Evolutionary conservation across 2,888 invertebrate genomes (phyloP).

Genomic region (Epicampocera succincta): DNA sequence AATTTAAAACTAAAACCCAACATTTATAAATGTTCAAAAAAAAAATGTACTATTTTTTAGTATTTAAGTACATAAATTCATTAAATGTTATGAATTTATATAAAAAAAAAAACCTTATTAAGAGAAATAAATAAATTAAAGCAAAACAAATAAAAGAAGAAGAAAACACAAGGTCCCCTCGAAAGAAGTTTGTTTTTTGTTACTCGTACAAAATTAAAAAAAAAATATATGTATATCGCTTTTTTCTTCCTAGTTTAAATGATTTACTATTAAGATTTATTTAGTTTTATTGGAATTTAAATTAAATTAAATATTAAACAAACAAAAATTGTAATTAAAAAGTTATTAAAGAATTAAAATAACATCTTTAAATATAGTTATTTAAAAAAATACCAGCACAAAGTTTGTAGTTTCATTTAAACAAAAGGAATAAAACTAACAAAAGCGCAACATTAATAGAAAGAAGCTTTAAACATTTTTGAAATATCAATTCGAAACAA

Average conservation of each 20-base stretch:
- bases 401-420: constrained; percentile 36
- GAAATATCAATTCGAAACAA: no score
- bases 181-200: constrained; percentile 57
- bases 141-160: background rate
- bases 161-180: constrained; percentile 53
- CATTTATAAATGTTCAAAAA: constrained; percentile 40
- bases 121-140: background rate
- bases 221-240: no score
- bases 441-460: no score
- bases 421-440: background rate
- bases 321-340: constrained; percentile 27
- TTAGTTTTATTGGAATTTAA: constrained; percentile 4
- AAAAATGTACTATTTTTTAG: constrained; percentile 69
- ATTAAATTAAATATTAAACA: background rate
- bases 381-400: constrained; percentile 54
- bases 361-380: constrained; percentile 42
- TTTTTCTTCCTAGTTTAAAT: constrained; percentile 17
- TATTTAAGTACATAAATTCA: constrained; percentile 65
- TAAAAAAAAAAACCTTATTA: background rate
- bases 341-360: constrained; percentile 33
- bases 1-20: constrained; percentile 39
- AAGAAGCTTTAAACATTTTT: no score
- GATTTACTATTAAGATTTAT: constrained; percentile 24
- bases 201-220: background rate
- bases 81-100: constrained; percentile 17